phyloP scores from a whole-genome alignment of 2,797 vertebrate genomes.

The Schizopygopsis malacanthus region DNA sequence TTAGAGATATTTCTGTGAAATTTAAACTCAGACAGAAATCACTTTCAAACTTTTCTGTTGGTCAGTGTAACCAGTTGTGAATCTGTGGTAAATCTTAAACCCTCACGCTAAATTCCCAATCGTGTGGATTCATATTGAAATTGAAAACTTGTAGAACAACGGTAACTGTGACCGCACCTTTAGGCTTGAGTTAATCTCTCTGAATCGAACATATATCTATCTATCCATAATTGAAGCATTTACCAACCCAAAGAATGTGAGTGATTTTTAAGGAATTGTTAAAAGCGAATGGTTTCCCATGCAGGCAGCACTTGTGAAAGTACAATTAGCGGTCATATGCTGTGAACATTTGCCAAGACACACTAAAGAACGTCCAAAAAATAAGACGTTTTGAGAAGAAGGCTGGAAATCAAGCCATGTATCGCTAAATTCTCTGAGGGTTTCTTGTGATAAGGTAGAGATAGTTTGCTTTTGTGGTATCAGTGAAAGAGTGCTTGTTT shows the following conservation, averaged over 20 bases:
- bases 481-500: constrained; percentile 49
- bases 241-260: constrained; percentile 22
- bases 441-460: constrained; percentile 33
- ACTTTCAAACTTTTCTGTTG: not conserved
- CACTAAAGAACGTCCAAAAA: constrained; percentile 43
- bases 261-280: constrained; percentile 42
- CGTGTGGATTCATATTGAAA: not conserved
- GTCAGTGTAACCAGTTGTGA: not conserved
- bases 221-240: constrained; percentile 60
- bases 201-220: constrained; percentile 41
- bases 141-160: not conserved
- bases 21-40: not conserved
- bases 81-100: not conserved
- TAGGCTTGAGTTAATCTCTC: constrained; percentile 44
- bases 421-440: constrained; percentile 38
- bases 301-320: constrained; percentile 36
- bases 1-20: not conserved
- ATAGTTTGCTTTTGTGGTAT: constrained; percentile 25
- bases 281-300: constrained; percentile 33
- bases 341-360: constrained; percentile 47
- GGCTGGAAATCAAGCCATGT: constrained; percentile 35
- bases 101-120: not conserved
- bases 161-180: not conserved
- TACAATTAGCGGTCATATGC: constrained; percentile 48
- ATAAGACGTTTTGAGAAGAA: constrained; percentile 32